Evolutionary conservation across 1,140 invertebrate genomes (phyloP), one percentile per base, ranked within the genome.

Genomic region (Philaenus spumarius): DNA sequence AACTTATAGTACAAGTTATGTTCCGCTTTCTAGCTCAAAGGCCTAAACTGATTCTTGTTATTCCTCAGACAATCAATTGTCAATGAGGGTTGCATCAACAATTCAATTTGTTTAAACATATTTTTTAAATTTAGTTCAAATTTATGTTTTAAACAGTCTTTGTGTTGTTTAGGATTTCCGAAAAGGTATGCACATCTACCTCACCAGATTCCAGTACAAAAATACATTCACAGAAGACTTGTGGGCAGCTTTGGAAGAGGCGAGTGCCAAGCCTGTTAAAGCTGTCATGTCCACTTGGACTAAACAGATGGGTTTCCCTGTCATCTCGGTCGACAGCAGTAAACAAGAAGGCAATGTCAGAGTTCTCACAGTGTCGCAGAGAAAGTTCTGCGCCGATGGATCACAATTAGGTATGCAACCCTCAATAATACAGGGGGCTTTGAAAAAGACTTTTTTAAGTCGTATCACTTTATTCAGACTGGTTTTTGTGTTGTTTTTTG

Each of bases 281-380:
- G 80, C 81, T 30, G 85, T 99, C 0, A 99, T 99, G 97, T 88
- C 87, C 1, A 90, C 87, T 12, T 98, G 95, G 95, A 97, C 92
- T 0, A 79, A 80, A 66, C 91, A 96, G 71, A 93, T 92, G 82
- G 95, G 95, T 22, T 97, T 92, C 69, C 93, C 93, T 7, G 76
- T 85, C 1, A 69, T 86, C 0, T 72, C 68, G 37, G 80, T 80
- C 11, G 60, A 64, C n/a, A 56, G 54, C 11, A 58, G 45, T 30
- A 39, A 39, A 23, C 40, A 59, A 51, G 48, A 64, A 60, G 80
- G 78, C 1, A 73, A 73, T 15, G 78, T 84, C 47, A 77, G 86
- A 23, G 69, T 86, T 4, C 66, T 98, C 7, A 82, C 78, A 0
- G 72, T 97, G 2, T 79, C 79, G 1, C 95, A 98, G 70, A 79